A percentile compares a stretch with the other conserved stretches of the same genome.
These are phyloP conservation scores for Aplodontia rufa DNA, from an alignment of 2,113 vertebrate species.

Conservation along the genomic window DNA sequence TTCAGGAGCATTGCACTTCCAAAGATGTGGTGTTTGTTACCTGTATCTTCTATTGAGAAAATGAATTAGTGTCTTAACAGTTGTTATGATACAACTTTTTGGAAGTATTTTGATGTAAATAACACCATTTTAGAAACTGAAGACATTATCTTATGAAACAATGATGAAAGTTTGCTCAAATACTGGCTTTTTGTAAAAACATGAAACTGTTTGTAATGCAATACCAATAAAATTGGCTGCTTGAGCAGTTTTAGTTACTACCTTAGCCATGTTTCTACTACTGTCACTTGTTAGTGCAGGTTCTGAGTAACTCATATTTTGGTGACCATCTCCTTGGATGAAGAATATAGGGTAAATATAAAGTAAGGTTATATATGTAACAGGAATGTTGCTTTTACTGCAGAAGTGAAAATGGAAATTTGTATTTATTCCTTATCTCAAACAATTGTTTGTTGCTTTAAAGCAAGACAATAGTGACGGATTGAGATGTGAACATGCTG, in stretches of 20 bases:
- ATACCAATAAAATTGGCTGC: conserved; percentile 63
- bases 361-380: neutral
- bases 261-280: conserved; percentile 49
- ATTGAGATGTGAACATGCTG: too few relatives aligned
- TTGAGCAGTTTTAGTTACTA: conserved; percentile 26
- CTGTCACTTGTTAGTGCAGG: neutral
- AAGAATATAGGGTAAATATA: neutral
- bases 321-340: conserved; percentile 13
- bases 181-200: conserved; percentile 76
- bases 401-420: conserved; percentile 30
- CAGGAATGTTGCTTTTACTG: too few relatives aligned
- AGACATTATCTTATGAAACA: conserved; percentile 46
- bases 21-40: neutral
- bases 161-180: conserved; percentile 48
- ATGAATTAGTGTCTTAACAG: conserved; percentile 49
- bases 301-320: neutral
- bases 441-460: neutral
- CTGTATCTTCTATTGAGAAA: conserved; percentile 24
- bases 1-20: neutral
- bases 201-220: conserved; percentile 50
- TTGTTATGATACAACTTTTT: conserved; percentile 1
- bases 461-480: neutral
- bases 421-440: neutral
- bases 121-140: conserved; percentile 62
- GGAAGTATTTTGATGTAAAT: conserved; percentile 51